Percentiles rank a stretch among this genome's conserved stretches.
These are phyloP conservation scores for Tiaroga cobitis DNA, from an alignment of 2,797 vertebrate genomes.

Conservation along the genomic window DNA sequence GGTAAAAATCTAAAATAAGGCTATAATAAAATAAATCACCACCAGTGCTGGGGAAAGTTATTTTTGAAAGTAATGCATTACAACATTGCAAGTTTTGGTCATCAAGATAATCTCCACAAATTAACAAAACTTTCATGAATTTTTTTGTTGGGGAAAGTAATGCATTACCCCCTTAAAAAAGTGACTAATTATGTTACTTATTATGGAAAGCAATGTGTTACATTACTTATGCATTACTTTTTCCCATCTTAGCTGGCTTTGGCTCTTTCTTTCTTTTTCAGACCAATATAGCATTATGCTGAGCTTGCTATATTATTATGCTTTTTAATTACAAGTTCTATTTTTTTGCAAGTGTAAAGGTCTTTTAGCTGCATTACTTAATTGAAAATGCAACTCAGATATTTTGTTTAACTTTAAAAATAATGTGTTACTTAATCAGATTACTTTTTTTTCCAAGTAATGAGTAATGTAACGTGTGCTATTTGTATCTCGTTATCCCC, in stretches of 20 bases:
- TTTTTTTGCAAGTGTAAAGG: not conserved
- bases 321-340: not conserved
- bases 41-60: no score
- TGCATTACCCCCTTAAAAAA: not conserved
- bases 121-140: no score
- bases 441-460: no score
- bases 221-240: not conserved
- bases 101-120: no score
- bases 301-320: not conserved
- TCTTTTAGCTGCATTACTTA: not conserved
- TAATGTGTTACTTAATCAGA: no score
- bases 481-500: not conserved
- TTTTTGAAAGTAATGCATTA: no score
- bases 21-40: not conserved
- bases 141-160: not conserved
- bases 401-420: not conserved
- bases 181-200: not conserved
- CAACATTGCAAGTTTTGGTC: no score
- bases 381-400: not conserved
- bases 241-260: not conserved
- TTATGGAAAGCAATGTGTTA: not conserved
- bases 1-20: not conserved
- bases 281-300: not conserved
- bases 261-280: not conserved
- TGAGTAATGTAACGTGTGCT: not conserved